phyloP scores from a whole-genome alignment of 2,113 vertebrate species.

The Hiodon alosoides region DNA sequence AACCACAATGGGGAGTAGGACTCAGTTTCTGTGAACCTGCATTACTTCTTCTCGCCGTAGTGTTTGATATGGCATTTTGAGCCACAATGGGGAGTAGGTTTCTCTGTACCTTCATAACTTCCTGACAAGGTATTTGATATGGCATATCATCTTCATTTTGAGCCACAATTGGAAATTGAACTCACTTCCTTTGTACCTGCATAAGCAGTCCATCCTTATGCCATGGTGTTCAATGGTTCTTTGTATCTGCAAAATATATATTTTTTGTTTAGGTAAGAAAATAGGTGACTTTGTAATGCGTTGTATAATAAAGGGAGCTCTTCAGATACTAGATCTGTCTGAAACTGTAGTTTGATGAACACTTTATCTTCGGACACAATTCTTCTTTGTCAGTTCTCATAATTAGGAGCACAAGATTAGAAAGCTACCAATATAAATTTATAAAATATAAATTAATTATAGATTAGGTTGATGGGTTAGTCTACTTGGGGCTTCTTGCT shows the following conservation, averaged over 20 bases:
- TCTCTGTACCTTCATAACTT: too few species aligned
- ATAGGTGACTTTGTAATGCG: too few species aligned
- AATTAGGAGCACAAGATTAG: constrained; percentile 92
- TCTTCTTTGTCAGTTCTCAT: constrained; percentile 87
- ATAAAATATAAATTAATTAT: constrained; percentile 39
- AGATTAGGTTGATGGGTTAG: constrained; percentile 98
- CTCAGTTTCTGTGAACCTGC: constrained; percentile 30
- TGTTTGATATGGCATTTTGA: constrained; percentile 44
- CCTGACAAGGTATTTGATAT: too few species aligned
- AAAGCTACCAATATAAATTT: constrained; percentile 87
- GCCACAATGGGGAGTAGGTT: constrained; percentile 43
- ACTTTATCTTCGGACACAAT: constrained; percentile 84
- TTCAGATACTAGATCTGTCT: constrained; percentile 43
- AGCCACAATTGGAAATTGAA: too few species aligned
- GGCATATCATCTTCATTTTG: too few species aligned
- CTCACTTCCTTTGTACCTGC: constrained; percentile 42
- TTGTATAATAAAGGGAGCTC: constrained; percentile 56
- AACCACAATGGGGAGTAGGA: constrained; percentile 48
- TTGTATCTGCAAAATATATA: constrained; percentile 41
- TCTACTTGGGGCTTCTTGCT: constrained; percentile 97
- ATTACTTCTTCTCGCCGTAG: constrained; percentile 56
- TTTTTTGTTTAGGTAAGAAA: too few species aligned
- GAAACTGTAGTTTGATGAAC: constrained; percentile 73
- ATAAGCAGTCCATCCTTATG: constrained; percentile 24
- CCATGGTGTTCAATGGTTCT: constrained; percentile 42